Percentiles rank a stretch among this genome's conserved stretches.
These are phyloP conservation scores for Catamblyrhynchus diadema DNA, from an alignment of 2,797 vertebrate species.

Conservation along the genomic window DNA sequence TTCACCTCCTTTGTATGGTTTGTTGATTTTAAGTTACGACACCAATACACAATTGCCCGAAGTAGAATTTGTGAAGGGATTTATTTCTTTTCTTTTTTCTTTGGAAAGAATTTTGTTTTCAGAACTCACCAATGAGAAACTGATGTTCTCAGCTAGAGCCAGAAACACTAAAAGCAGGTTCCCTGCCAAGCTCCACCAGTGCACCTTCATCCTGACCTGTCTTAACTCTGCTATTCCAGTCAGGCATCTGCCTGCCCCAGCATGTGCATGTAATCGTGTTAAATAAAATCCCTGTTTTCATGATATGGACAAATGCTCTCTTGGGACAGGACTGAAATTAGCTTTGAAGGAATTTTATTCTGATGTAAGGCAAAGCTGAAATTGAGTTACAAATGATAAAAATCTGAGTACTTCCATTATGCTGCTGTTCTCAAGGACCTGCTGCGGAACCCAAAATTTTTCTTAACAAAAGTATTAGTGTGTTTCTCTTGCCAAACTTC, in stretches of 20 bases:
- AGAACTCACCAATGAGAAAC: slow-evolving; percentile 26
- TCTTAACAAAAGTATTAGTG: background rate
- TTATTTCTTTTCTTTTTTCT: slow-evolving; percentile 16
- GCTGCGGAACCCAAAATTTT: background rate
- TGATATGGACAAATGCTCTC: background rate
- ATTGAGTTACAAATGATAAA: slow-evolving; percentile 6
- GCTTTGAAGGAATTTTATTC: slow-evolving; percentile 41
- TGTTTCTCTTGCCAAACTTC: background rate
- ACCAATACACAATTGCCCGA: background rate
- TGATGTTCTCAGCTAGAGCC: slow-evolving; percentile 35
- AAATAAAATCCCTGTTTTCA: slow-evolving; percentile 13
- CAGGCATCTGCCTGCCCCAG: background rate
- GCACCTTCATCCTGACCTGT: slow-evolving; percentile 52
- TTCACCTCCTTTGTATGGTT: slow-evolving; percentile 7
- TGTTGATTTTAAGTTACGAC: slow-evolving; percentile 12
- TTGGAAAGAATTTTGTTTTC: slow-evolving; percentile 44
- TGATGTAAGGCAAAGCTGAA: slow-evolving; percentile 15
- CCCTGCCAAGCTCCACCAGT: slow-evolving; percentile 43
- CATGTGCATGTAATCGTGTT: background rate
- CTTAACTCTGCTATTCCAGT: slow-evolving; percentile 3
- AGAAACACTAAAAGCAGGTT: slow-evolving; percentile 54
- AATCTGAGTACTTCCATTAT: background rate
- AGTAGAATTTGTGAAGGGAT: slow-evolving; percentile 19
- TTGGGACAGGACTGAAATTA: background rate
- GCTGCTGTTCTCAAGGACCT: background rate